Conservation (phyloP, 2,797 vertebrate genomes). For the Phrynocephalus vlangalii region DNA sequence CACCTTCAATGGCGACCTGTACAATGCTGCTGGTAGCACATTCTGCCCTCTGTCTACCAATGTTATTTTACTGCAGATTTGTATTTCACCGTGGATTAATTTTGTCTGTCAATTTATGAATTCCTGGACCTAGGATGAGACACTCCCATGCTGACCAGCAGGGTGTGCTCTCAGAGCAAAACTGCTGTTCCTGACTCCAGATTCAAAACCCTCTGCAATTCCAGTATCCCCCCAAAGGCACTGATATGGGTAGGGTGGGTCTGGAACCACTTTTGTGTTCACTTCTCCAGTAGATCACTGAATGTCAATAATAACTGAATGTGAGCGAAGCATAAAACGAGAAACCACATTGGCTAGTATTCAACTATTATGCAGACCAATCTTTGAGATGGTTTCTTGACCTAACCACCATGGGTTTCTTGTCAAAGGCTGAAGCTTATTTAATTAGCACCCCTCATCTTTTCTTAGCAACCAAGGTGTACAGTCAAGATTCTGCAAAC, state of each 20-base stretch:
- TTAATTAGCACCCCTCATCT: slow-evolving; percentile 36
- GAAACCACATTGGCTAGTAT: not conserved
- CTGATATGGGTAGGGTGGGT: not conserved
- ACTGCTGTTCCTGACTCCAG: rapidly evolving
- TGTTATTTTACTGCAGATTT: not conserved
- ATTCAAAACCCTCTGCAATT: not conserved
- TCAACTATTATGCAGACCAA: too few relatives aligned
- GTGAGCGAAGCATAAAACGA: not conserved
- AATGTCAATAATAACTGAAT: not conserved
- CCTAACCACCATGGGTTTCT: not conserved
- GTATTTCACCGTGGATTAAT: not conserved
- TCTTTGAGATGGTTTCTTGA: not conserved
- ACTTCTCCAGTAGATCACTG: not conserved
- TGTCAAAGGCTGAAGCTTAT: slow-evolving; percentile 30
- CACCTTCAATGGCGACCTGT: not conserved
- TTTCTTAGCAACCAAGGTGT: slow-evolving; percentile 33
- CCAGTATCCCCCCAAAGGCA: not conserved
- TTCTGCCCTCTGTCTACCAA: not conserved
- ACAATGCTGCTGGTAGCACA: rapidly evolving
- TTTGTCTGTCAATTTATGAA: not conserved
- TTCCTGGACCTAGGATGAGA: not conserved
- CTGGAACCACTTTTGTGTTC: not conserved
- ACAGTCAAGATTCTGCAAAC: slow-evolving; percentile 17
- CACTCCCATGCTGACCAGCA: not conserved
- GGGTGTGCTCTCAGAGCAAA: slow-evolving; percentile 32